A percentile compares a stretch with the other conserved stretches of the same genome.
Evolutionary conservation across 2,888 invertebrate species (phyloP).

Genomic region (Campoletis raptor): DNA sequence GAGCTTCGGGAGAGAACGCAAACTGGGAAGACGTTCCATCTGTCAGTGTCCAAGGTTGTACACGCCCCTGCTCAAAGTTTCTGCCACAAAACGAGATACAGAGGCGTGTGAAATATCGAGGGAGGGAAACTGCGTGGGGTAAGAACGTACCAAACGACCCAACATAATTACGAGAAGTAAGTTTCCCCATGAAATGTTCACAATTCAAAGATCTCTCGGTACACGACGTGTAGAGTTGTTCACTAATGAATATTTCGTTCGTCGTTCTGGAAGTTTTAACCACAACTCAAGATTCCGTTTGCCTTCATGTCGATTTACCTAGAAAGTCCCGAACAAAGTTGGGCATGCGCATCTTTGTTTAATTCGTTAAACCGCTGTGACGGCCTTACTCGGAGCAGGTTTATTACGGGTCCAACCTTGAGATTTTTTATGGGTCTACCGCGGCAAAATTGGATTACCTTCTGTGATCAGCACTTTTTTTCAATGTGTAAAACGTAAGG

Average conservation of each 20-base stretch:
- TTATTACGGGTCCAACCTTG: conserved; percentile 3
- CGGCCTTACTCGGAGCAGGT: conserved; percentile 4
- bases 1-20: conserved; percentile 39
- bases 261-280: conserved; percentile 11
- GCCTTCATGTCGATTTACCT: conserved; percentile 2
- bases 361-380: conserved; percentile 5
- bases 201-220: conserved; percentile 19
- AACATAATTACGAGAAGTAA: conserved; percentile 62
- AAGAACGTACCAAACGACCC: conserved; percentile 50
- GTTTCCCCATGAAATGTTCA: conserved; percentile 47
- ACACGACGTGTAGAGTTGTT: conserved; percentile 1
- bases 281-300: conserved; percentile 8
- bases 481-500: neutral
- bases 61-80: conserved; percentile 70
- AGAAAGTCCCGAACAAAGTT: conserved; percentile 18
- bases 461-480: neutral
- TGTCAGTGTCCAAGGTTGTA: conserved; percentile 73
- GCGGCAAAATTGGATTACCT: neutral
- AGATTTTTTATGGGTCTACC: neutral
- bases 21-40: conserved; percentile 69
- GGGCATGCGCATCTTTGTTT: neutral
- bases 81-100: conserved; percentile 58
- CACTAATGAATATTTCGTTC: conserved; percentile 11
- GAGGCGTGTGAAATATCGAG: conserved; percentile 56
- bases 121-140: conserved; percentile 38